These are phyloP conservation scores for Drosophila pegasa DNA, from an alignment of 2,888 invertebrate genomes.

Conservation along the genomic window DNA sequence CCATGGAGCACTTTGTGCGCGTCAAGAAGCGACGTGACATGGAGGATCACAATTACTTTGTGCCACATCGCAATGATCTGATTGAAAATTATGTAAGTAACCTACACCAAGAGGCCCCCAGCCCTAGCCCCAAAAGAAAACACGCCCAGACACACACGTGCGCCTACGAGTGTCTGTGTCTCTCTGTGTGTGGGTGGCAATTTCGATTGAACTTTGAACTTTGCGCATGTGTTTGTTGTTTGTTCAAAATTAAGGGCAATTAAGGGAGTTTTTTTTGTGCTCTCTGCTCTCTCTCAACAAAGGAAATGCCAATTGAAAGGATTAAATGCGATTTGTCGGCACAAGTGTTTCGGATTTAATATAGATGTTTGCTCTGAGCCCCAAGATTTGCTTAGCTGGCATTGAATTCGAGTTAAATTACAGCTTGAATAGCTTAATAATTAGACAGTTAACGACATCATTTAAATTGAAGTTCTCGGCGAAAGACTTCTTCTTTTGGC, in stretches of 20 bases:
- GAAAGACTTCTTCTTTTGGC: no score
- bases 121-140: neutral
- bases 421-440: neutral
- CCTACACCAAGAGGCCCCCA: slow-evolving; percentile 17
- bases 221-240: slow-evolving; percentile 41
- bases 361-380: neutral
- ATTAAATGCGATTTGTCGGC: slow-evolving; percentile 31
- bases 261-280: slow-evolving; percentile 24
- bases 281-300: slow-evolving; percentile 3
- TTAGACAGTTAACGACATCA: slow-evolving; percentile 2
- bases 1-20: slow-evolving; percentile 97
- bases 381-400: neutral
- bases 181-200: slow-evolving; percentile 16
- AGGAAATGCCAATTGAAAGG: slow-evolving; percentile 43
- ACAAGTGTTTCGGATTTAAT: slow-evolving; percentile 22
- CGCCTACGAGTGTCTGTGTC: neutral
- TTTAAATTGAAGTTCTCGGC: slow-evolving; percentile 4
- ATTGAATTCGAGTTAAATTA: slow-evolving; percentile 1
- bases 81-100: slow-evolving; percentile 97
- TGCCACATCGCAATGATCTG: slow-evolving; percentile 96
- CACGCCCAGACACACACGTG: slow-evolving; percentile 1
- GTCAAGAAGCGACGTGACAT: slow-evolving; percentile 97
- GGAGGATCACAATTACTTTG: slow-evolving; percentile 98
- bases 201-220: slow-evolving; percentile 43
- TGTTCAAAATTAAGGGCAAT: slow-evolving; percentile 53